These are phyloP conservation scores for Cylloceria caligata DNA, from an alignment of 2,888 invertebrate genomes.

Conservation along the genomic window DNA sequence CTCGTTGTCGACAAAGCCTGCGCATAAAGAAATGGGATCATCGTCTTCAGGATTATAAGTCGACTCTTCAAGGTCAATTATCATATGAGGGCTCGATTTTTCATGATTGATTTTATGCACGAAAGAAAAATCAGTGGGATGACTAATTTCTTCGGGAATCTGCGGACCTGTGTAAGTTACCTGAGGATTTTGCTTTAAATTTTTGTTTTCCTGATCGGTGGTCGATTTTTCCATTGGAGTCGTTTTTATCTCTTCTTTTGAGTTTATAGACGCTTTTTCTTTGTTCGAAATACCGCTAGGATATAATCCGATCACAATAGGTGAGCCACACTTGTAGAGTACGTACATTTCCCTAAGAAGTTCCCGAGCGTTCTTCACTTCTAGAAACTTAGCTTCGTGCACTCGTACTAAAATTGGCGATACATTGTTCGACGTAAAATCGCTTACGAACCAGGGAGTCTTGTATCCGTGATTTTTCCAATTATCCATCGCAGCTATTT, in stretches of 20 bases:
- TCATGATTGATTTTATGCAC: constrained; percentile 4
- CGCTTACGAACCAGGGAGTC: constrained; percentile 15
- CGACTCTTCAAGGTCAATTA: constrained; percentile 25
- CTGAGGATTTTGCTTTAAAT: background rate
- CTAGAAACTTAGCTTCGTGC: constrained; percentile 44
- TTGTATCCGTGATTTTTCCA: background rate
- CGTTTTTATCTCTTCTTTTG: background rate
- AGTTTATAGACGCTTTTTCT: background rate
- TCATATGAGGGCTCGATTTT: constrained; percentile 1
- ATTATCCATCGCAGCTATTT: background rate
- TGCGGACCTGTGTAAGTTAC: background rate
- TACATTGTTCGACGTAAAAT: background rate
- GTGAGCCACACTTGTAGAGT: constrained; percentile 67
- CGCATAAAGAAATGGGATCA: constrained; percentile 52
- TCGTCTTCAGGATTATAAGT: constrained; percentile 38
- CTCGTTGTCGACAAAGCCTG: constrained; percentile 29
- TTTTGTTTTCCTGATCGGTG: constrained; percentile 11
- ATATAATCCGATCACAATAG: constrained; percentile 53
- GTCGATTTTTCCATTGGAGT: constrained; percentile 21
- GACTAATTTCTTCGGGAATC: background rate
- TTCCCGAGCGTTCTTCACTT: constrained; percentile 55
- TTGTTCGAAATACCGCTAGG: background rate
- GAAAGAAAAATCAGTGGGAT: constrained; percentile 8
- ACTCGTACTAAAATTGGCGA: constrained; percentile 50
- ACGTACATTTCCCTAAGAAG: constrained; percentile 64